phyloP scores from a whole-genome alignment of 1,140 invertebrate species.

The Temnothorax nylanderi region DNA sequence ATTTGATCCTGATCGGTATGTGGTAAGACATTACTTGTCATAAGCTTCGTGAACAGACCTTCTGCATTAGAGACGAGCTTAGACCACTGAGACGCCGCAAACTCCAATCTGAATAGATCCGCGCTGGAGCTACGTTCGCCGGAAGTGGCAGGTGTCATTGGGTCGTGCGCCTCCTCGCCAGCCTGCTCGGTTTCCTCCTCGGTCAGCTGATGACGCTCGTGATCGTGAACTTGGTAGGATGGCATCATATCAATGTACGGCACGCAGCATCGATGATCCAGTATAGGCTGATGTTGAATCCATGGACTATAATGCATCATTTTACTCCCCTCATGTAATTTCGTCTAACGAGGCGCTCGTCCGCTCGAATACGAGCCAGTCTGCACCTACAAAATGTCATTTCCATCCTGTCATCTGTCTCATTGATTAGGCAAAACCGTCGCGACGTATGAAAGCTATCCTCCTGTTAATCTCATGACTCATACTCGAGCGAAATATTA shows the following conservation, averaged over 20 bases:
- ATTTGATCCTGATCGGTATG: constrained; percentile 91
- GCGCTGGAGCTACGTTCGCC: constrained; percentile 81
- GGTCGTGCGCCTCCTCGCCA: constrained; percentile 80
- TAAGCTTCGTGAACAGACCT: constrained; percentile 91
- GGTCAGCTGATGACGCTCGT: constrained; percentile 65
- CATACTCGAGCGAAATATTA: background rate
- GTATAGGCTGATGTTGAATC: constrained; percentile 77
- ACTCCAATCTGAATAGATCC: constrained; percentile 90
- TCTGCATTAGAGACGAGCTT: constrained; percentile 94
- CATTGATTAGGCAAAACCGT: background rate
- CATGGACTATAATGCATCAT: constrained; percentile 82
- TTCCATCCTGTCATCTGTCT: background rate
- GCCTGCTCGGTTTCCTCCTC: constrained; percentile 82
- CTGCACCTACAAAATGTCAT: constrained; percentile 2
- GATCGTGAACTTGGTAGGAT: constrained; percentile 66
- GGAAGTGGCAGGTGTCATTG: constrained; percentile 82
- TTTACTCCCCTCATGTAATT: constrained; percentile 25
- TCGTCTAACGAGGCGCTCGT: background rate
- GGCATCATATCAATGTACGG: constrained; percentile 78
- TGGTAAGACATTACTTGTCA: constrained; percentile 87
- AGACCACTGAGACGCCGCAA: constrained; percentile 93
- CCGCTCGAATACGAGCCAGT: background rate
- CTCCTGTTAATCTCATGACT: too few relatives aligned
- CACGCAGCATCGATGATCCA: constrained; percentile 79
- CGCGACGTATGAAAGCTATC: background rate